A percentile compares a stretch with the other conserved stretches of the same genome.
Evolutionary conservation across 2,113 vertebrate genomes (phyloP).

Genomic region (Pteruthius melanotis): DNA sequence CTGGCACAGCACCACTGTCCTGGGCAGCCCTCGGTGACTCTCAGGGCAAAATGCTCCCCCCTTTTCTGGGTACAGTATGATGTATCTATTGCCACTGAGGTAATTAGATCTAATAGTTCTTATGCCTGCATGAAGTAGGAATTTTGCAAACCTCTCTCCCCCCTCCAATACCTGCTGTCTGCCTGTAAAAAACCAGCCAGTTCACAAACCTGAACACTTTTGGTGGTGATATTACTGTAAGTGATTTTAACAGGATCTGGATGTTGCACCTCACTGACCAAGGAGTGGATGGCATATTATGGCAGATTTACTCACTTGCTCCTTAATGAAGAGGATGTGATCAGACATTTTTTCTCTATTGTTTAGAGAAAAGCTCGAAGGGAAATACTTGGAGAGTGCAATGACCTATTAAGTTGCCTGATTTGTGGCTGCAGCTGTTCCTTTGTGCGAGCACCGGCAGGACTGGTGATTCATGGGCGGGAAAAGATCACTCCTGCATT

Average conservation of each 20-base stretch:
- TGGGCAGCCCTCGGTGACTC: not conserved
- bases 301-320: not conserved
- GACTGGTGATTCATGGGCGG: not conserved
- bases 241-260: not conserved
- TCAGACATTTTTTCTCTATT: conserved; percentile 4
- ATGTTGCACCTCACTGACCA: not conserved
- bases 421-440: not conserved
- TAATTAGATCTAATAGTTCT: not conserved
- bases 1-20: not conserved
- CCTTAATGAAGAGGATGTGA: not conserved
- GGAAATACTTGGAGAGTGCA: not conserved
- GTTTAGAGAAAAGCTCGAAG: not conserved
- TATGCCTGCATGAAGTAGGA: not conserved
- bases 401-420: conserved; percentile 2
- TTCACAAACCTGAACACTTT: not conserved
- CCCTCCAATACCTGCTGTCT: not conserved
- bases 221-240: not conserved
- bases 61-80: not conserved
- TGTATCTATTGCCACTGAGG: not conserved
- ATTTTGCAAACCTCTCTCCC: not conserved
- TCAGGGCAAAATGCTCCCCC: not conserved
- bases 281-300: not conserved
- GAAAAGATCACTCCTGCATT: not conserved
- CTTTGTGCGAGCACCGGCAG: not conserved
- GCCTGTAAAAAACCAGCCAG: not conserved